A percentile compares a stretch with the other conserved stretches of the same genome.
Evolutionary conservation across 1,140 invertebrate genomes (phyloP).

Genomic region (Diorhabda sublineata): DNA sequence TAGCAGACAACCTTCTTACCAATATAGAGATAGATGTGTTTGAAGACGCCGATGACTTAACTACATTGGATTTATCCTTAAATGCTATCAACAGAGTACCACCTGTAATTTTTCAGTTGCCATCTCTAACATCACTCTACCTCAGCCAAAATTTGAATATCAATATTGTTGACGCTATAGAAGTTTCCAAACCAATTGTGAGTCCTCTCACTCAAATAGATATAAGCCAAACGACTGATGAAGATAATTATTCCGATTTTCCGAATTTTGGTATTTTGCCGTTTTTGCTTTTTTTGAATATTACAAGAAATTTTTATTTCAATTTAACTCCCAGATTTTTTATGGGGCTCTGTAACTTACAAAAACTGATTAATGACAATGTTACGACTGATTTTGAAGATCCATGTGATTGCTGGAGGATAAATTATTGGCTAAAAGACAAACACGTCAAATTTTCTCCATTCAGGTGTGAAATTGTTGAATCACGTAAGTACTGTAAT

Average conservation of each 20-base stretch:
- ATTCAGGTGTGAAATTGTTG: constrained; percentile 28
- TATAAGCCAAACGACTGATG: constrained; percentile 31
- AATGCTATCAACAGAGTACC: constrained; percentile 48
- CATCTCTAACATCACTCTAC: constrained; percentile 55
- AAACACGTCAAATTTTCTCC: constrained; percentile 28
- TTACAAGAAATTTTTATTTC: constrained; percentile 26
- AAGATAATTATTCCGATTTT: constrained; percentile 24
- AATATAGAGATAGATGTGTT: constrained; percentile 55
- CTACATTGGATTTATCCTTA: constrained; percentile 33
- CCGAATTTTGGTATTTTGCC: constrained; percentile 34
- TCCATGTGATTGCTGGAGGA: constrained; percentile 35
- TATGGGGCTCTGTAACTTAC: constrained; percentile 34
- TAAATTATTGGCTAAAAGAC: constrained; percentile 32
- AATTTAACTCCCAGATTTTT: constrained; percentile 28
- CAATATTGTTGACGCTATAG: constrained; percentile 32
- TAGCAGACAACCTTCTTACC: constrained; percentile 59
- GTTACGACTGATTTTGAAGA: constrained; percentile 26
- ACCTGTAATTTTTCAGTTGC: constrained; percentile 53
- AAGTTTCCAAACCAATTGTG: constrained; percentile 29
- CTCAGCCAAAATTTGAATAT: constrained; percentile 51
- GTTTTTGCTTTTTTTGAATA: constrained; percentile 28
- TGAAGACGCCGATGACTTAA: constrained; percentile 26
- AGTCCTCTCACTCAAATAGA: constrained; percentile 35
- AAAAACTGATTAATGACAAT: constrained; percentile 31
- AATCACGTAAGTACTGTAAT: constrained; percentile 25